phyloP scores from a whole-genome alignment of 2,113 vertebrate genomes.

The Protobothrops flavoviridis region DNA sequence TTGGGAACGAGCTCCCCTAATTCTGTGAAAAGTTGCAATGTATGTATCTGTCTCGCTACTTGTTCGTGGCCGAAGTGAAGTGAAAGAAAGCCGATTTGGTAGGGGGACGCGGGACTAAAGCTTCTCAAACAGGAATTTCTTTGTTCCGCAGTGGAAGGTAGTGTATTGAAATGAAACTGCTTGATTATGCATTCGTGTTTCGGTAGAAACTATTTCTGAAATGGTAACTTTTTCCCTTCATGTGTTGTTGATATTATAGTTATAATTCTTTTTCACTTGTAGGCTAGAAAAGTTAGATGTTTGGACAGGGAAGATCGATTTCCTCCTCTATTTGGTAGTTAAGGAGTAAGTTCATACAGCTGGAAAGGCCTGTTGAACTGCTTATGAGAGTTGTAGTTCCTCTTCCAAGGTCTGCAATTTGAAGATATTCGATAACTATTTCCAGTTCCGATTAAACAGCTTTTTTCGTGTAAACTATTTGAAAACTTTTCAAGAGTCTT shows the following conservation, averaged over 20 bases:
- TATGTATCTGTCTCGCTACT: neutral
- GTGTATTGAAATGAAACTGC: constrained; percentile 46
- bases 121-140: constrained; percentile 63
- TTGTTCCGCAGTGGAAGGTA: constrained; percentile 60
- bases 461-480: neutral
- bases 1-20: constrained; percentile 23
- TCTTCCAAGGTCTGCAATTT: neutral
- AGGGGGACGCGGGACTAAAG: neutral
- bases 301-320: neutral
- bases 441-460: neutral
- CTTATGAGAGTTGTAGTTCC: neutral
- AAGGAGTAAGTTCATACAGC: neutral
- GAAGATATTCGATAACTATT: neutral
- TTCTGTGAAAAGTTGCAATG: neutral
- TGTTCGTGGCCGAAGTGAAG: constrained; percentile 7
- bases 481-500: neutral
- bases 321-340: neutral
- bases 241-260: constrained; percentile 9
- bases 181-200: constrained; percentile 5
- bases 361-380: neutral
- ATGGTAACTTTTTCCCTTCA: constrained; percentile 16
- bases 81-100: constrained; percentile 44
- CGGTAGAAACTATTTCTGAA: constrained; percentile 27
- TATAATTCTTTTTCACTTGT: neutral
- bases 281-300: neutral